Percentiles rank a stretch among this genome's conserved stretches.
phyloP scores from a whole-genome alignment of 2,888 invertebrate species.

The Drosophila lutescens region DNA sequence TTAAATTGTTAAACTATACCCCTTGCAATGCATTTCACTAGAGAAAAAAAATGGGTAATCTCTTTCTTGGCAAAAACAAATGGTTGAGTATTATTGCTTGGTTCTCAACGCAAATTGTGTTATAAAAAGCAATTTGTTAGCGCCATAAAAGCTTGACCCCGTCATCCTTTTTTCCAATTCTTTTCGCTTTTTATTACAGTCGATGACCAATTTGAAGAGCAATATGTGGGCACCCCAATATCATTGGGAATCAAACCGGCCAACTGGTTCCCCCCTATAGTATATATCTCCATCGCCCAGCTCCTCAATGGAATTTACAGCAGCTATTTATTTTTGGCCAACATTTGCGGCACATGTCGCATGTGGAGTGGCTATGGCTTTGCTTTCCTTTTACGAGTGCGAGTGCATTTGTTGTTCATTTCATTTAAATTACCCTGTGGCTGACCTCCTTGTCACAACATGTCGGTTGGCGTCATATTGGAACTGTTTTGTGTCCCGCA shows the following conservation, averaged over 20 bases:
- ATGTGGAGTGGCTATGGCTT: constrained; percentile 48
- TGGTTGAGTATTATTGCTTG: constrained; percentile 49
- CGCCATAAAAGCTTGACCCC: constrained; percentile 68
- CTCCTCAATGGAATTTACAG: constrained; percentile 66
- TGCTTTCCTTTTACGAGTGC: constrained; percentile 46
- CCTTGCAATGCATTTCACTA: neutral
- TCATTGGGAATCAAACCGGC: constrained; percentile 35
- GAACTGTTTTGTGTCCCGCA: constrained; percentile 56
- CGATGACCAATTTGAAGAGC: constrained; percentile 77
- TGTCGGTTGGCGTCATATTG: constrained; percentile 73
- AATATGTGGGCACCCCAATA: constrained; percentile 60
- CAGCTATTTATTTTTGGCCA: constrained; percentile 69
- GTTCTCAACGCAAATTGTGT: constrained; percentile 63
- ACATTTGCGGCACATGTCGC: constrained; percentile 76
- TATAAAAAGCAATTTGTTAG: constrained; percentile 78
- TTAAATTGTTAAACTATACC: neutral
- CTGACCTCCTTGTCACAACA: constrained; percentile 75
- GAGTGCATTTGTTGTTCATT: constrained; percentile 75
- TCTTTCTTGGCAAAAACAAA: constrained; percentile 40
- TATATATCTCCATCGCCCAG: constrained; percentile 21
- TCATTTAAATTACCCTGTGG: constrained; percentile 79
- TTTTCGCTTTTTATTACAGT: constrained; percentile 60
- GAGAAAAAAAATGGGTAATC: constrained; percentile 5
- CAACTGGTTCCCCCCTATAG: constrained; percentile 28
- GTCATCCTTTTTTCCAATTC: constrained; percentile 33